phyloP scores from a whole-genome alignment of 1,140 invertebrate species.

The Cataglyphis hispanica region DNA sequence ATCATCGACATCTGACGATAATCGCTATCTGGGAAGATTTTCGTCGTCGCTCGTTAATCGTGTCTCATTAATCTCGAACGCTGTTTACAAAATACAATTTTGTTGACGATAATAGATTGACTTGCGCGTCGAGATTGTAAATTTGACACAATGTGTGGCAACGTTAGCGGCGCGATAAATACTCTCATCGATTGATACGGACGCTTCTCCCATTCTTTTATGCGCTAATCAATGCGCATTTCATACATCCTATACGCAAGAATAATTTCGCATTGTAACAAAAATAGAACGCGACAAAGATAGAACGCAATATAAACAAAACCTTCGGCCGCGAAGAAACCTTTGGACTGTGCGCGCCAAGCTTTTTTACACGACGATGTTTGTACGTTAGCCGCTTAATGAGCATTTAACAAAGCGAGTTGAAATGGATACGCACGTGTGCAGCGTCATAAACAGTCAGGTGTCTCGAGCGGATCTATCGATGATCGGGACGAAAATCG shows the following conservation, averaged over 20 bases:
- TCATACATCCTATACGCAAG: not conserved
- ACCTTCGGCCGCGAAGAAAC: constrained; percentile 8
- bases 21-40: constrained; percentile 37
- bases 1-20: constrained; percentile 37
- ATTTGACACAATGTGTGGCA: not conserved
- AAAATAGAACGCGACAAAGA: constrained; percentile 7
- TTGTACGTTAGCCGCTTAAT: constrained; percentile 17
- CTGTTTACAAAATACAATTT: constrained; percentile 26
- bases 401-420: not conserved
- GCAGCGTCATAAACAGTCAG: not conserved
- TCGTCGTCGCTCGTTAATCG: constrained; percentile 36
- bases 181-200: constrained; percentile 18
- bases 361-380: not conserved
- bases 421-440: constrained; percentile 17
- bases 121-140: not conserved
- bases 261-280: not conserved
- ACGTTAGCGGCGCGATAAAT: not conserved
- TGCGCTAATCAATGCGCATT: not conserved
- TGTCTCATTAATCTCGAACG: constrained; percentile 33
- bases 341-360: not conserved
- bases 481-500: constrained; percentile 50
- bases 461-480: constrained; percentile 26
- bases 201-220: not conserved
- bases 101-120: constrained; percentile 30
- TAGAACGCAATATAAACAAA: constrained; percentile 28